These are phyloP conservation scores for Drosophila subobscura DNA, from an alignment of 1,140 invertebrate species.

Conservation along the genomic window DNA sequence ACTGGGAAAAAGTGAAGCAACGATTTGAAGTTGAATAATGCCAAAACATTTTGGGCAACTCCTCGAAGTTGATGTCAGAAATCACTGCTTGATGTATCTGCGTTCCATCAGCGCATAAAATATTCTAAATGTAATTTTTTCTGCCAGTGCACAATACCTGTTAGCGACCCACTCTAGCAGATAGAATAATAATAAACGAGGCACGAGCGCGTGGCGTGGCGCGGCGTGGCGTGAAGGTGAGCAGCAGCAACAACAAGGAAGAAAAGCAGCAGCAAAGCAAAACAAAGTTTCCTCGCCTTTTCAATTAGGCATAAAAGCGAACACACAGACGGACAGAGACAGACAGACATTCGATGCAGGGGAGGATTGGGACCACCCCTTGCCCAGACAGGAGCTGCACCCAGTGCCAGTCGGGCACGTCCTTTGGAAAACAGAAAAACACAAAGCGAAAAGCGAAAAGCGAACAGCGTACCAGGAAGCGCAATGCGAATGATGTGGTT, in stretches of 20 bases:
- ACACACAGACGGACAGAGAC: conserved; percentile 1
- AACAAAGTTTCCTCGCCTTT: conserved; percentile 66
- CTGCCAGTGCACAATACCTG: conserved; percentile 56
- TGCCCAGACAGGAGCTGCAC: conserved; percentile 56
- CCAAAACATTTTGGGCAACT: too few species aligned
- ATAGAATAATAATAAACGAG: conserved; percentile 75
- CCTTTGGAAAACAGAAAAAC: conserved; percentile 59
- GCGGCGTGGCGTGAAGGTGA: conserved; percentile 63
- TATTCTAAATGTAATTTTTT: conserved; percentile 1
- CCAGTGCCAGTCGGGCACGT: conserved; percentile 72
- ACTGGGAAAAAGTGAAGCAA: conserved; percentile 3
- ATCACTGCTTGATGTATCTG: too few species aligned
- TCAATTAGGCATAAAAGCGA: conserved; percentile 75
- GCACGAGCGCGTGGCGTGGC: conserved; percentile 60
- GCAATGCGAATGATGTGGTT: conserved; percentile 42
- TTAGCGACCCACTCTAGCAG: conserved; percentile 58
- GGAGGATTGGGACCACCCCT: conserved; percentile 57
- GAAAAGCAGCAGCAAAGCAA: conserved; percentile 11
- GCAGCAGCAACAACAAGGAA: conserved; percentile 29
- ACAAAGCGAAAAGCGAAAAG: conserved; percentile 44
- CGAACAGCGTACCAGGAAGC: conserved; percentile 44
- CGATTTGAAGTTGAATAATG: too few species aligned
- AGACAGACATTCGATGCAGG: conserved; percentile 38
- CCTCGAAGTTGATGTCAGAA: too few species aligned
- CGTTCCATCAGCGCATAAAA: too few species aligned